Evolutionary conservation across 2,888 invertebrate genomes (phyloP), one percentile per base, ranked within the genome.

Genomic region (Eristalinus aeneus): DNA sequence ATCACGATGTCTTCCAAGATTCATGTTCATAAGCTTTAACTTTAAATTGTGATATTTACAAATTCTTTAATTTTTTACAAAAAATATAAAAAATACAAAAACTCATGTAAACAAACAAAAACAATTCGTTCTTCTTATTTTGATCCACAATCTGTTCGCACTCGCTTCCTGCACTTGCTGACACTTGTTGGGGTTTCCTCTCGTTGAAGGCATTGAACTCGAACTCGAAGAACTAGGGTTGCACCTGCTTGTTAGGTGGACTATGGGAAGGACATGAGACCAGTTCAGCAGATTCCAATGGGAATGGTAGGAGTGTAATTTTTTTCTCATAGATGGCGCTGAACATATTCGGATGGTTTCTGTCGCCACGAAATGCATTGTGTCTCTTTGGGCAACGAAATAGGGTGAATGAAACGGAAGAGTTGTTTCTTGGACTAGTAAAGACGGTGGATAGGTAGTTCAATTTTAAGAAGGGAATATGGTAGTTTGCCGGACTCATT

Each of bases 21-120:
- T 68, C 34, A 46, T 23, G 67, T 39, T 39, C 11, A 74, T 11
- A 85, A 78, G 80, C 80, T 76, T 85, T 85, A 76, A 72, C 22
- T 11, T n/a, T 56, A 75, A 79, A 69, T 68, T 79, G 85, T 80
- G 80, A 85, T 85, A 85, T 85, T 84, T 79, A 75, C 60, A 79
- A 71, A 54, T 11, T 39, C 2, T 36, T 32, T 20, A 3, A 3
- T 5, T 16, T 8, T 46, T 16, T 46, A 46, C 46, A 46, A 20
- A 46, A 20, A 68, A 32, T 46, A 71, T 56, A 58, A 27, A n/a
- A 67, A 68, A 68, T 34, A 60, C n/a, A n/a, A n/a, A n/a, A n/a
- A n/a, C n/a, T 9, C n/a, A 32, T 22, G 5, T 22, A 23, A 23
- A 69, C 16, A 23, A 46, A 65, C 16, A 56, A 32, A 31, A 63